Base-by-base conservation (phyloP, 1,140 invertebrate species). In the Drosophila nannoptera region DNA sequence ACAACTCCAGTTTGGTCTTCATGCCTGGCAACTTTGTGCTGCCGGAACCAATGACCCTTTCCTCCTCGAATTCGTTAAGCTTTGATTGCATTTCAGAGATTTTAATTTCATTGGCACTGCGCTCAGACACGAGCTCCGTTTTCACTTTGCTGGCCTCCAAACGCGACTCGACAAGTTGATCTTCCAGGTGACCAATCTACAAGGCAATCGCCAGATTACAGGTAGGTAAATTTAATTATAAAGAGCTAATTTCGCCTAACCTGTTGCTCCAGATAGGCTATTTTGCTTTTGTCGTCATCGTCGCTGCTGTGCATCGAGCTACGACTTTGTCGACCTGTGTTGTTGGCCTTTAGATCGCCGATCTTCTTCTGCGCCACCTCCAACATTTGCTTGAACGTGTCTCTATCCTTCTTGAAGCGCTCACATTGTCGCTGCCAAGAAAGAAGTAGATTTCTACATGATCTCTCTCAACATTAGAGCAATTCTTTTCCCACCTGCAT, bases 21-120 rank as follows among this genome's bases (percentile, higher is more conserved):
- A 97, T 90, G 22, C 96, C 96, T 4, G 95, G 94, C 69, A 96
- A 94, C 83, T 96, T 95, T 0, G 95, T 95, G 60, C 96, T 91
- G 63, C 95, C 96, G 62, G 94, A 95, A 2, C 92, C 92, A 5
- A 96, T 90, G 45, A 96, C 90, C 55, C 94, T 91, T 60, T 97
- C 95, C 89, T 97, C 96, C 90, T 97, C 95, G 69, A 96, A 92
- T 93, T 98, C 96, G 89, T 98, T 98, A 5, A 98, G 92, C 87
- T 94, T 94, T 0, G 97, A 97, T 77, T 96, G 96, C 91, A 97
- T 92, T 90, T 98, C 96, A 0, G 96, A 94, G 12, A 96, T 90
- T 87, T 96, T 96, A 2, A 99, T 94, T 90, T 98, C 96, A 90
- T 94, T 96, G 2, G 93, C 93, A 7, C 96, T 96, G 66, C 95